Evolutionary conservation across 2,797 vertebrate species (phyloP), one percentile per base, ranked within the genome.

Genomic region (Rhyacichthys aspro): DNA sequence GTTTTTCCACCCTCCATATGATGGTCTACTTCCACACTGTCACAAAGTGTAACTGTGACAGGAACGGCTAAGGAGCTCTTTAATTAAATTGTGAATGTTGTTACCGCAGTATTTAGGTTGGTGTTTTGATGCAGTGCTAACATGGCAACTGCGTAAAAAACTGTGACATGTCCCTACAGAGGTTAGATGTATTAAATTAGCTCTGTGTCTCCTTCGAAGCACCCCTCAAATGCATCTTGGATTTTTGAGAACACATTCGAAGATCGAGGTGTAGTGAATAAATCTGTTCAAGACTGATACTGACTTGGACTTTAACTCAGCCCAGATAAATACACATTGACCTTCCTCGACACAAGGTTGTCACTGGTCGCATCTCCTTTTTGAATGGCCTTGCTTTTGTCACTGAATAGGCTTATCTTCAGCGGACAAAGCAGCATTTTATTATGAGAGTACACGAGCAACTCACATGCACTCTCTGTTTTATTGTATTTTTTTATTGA

Each of bases 401-500:
- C 34, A 69, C 63, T 76, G 55, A 67, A 74, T 63, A 48, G 76
- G 56, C 74, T 85, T 77, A 84, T 86, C 85, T 77, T 60, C 37
- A 19, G 45, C 19, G 59, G 59, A 71, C 74, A 79, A 81, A 86
- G 82, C 73, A 70, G 53, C 74, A 55, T 76, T 74, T 67, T 74
- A 74, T 84, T 80, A 84, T 85, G 76, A 64, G 72, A 70, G 70
- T 67, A 55, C 52, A 60, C 37, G 8, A 61, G 71, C 58, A 63
- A 49, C 75, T 15, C n/a, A 0, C 59, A 54, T 59, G 63, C 54
- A 41, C 62, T 11, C 55, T 50, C 66, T 50, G 63, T 42, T 32
- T 63, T 59, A 46, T 74, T 82, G 64, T 82, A 63, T 80, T 83
- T 82, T n/a, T 83, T 85, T 74, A 85, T 78, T 53, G 42, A 41